A percentile compares a stretch with the other conserved stretches of the same genome.
phyloP scores from a whole-genome alignment of 2,113 vertebrate species.

The Onychostruthus taczanowskii region DNA sequence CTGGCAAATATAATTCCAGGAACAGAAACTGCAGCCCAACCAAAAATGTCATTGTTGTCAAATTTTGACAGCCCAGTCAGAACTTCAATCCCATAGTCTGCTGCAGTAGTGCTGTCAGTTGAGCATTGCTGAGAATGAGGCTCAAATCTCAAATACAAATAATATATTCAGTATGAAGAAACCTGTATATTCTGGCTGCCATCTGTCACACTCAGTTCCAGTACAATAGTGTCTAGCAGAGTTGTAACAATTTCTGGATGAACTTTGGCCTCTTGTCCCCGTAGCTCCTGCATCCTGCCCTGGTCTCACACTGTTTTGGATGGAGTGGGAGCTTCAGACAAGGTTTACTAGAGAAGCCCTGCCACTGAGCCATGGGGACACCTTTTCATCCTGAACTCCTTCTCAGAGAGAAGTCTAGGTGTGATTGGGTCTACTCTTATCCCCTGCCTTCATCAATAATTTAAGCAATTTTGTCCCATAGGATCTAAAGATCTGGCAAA shows the following conservation, averaged over 20 bases:
- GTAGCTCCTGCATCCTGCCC: background rate
- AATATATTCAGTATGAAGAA: background rate
- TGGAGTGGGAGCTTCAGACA: background rate
- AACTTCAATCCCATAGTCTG: background rate
- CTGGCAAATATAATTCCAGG: background rate
- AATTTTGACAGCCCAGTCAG: background rate
- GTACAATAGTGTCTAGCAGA: background rate
- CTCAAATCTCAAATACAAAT: background rate
- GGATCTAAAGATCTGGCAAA: background rate
- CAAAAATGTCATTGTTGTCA: background rate
- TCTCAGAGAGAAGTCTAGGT: background rate
- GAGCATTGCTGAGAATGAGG: background rate
- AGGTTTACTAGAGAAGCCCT: background rate
- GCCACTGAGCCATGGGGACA: background rate
- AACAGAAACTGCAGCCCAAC: background rate
- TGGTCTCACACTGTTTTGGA: background rate
- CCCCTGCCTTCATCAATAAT: background rate
- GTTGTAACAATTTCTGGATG: background rate
- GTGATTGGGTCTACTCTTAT: background rate
- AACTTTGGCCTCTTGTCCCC: background rate
- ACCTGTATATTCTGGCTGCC: background rate
- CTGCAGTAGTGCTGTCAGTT: background rate
- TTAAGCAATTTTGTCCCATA: background rate
- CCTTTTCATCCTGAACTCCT: background rate
- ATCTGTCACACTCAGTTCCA: background rate